phyloP scores from a whole-genome alignment of 2,888 invertebrate genomes.

The Pandemis heparana region DNA sequence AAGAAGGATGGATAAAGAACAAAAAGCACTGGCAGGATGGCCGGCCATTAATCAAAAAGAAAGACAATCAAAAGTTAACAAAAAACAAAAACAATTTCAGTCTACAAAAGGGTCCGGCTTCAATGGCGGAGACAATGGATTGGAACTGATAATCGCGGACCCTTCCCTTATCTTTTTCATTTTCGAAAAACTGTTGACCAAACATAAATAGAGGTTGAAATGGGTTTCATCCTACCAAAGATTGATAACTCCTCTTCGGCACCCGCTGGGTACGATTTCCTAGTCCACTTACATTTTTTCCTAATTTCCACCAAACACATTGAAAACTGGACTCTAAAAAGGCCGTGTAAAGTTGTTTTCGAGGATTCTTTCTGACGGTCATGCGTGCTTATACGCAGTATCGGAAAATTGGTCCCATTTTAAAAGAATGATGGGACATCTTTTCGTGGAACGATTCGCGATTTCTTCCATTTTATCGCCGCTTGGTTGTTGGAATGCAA shows the following conservation, averaged over 20 bases:
- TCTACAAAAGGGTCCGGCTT: conserved; percentile 19
- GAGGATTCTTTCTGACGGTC: conserved; percentile 45
- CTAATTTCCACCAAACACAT: conserved; percentile 54
- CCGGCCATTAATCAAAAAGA: conserved; percentile 29
- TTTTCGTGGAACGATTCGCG: conserved; percentile 65
- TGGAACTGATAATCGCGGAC: conserved; percentile 39
- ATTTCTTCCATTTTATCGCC: conserved; percentile 62
- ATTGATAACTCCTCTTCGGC: conserved; percentile 76
- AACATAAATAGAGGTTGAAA: conserved; percentile 79
- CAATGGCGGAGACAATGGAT: conserved; percentile 37
- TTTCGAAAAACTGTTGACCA: conserved; percentile 72
- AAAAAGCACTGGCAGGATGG: conserved; percentile 3
- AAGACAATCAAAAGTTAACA: conserved; percentile 29
- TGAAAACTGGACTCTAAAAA: conserved; percentile 48
- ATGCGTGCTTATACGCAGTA: conserved; percentile 76
- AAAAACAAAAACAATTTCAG: conserved; percentile 35
- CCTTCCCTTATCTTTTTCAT: conserved; percentile 70
- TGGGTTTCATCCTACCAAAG: conserved; percentile 74
- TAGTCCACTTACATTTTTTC: conserved; percentile 66
- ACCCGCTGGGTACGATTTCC: conserved; percentile 77
- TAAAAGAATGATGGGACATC: conserved; percentile 80
- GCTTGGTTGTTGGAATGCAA: conserved; percentile 39
- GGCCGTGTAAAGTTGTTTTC: conserved; percentile 43
- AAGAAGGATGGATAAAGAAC: neutral
- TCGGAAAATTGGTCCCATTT: conserved; percentile 75